phyloP scores from a whole-genome alignment of 1,140 invertebrate species.

The Popillia japonica region DNA sequence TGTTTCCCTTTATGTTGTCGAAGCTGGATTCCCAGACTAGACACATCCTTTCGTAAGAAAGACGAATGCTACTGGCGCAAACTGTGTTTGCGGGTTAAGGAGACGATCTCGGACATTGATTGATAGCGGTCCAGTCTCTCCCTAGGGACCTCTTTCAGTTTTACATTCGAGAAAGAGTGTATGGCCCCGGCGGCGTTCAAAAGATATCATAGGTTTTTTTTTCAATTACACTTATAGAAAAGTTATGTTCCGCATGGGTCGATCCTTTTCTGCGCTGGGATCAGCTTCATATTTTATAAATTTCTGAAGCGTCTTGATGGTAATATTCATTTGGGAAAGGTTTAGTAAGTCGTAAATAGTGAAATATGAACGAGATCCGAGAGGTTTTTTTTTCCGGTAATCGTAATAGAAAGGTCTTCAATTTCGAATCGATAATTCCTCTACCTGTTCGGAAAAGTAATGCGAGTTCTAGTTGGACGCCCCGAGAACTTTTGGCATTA shows the following conservation, averaged over 20 bases:
- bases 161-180: not conserved
- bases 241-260: not conserved
- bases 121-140: not conserved
- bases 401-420: too few species aligned
- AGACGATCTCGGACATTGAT: conserved; percentile 9
- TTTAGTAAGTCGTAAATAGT: not conserved
- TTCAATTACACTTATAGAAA: not conserved
- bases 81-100: not conserved
- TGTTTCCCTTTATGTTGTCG: not conserved
- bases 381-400: not conserved
- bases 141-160: not conserved
- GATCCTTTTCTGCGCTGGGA: not conserved
- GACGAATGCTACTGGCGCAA: not conserved
- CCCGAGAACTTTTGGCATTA: too few species aligned
- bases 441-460: too few species aligned
- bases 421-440: too few species aligned
- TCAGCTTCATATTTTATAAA: not conserved
- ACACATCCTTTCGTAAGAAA: not conserved
- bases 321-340: conserved; percentile 14
- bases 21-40: not conserved
- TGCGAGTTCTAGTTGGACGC: too few species aligned
- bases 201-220: conserved; percentile 2
- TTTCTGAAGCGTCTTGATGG: not conserved
- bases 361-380: not conserved
- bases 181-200: not conserved